A percentile compares a stretch with the other conserved stretches of the same genome.
phyloP scores from a whole-genome alignment of 2,797 vertebrate species.

The Acipenser transmontanus region DNA sequence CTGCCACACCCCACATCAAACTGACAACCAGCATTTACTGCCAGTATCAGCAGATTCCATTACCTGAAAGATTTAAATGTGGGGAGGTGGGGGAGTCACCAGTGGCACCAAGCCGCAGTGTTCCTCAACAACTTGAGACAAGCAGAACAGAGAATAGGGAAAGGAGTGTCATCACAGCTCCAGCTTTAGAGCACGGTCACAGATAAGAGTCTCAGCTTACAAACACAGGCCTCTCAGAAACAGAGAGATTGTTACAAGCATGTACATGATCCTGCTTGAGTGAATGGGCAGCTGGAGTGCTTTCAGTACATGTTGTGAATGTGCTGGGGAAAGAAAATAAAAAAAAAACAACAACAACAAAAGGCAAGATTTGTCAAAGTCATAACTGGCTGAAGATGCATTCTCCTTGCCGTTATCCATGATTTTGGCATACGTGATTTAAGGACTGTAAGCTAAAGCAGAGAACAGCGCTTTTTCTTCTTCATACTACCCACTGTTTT shows the following conservation, averaged over 20 bases:
- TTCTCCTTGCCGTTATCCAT: slow-evolving; percentile 13
- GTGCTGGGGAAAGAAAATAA: not conserved
- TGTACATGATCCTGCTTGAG: slow-evolving; percentile 19
- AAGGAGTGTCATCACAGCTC: slow-evolving; percentile 23
- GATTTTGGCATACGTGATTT: slow-evolving; percentile 28
- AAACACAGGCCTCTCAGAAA: slow-evolving; percentile 33
- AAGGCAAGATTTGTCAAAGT: not conserved
- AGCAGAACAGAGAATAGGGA: slow-evolving; percentile 30
- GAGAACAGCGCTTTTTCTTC: slow-evolving; percentile 26
- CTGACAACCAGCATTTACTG: slow-evolving; percentile 45
- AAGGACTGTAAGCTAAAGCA: slow-evolving; percentile 22
- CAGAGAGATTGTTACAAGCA: slow-evolving; percentile 27
- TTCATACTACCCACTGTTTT: slow-evolving; percentile 17
- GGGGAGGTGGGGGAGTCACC: slow-evolving; percentile 33
- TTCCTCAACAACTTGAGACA: slow-evolving; percentile 48
- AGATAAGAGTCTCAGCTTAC: slow-evolving; percentile 57
- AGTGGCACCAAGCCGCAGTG: slow-evolving; percentile 47
- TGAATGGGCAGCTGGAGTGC: slow-evolving; percentile 35
- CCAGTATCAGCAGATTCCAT: slow-evolving; percentile 65
- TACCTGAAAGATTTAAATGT: slow-evolving; percentile 47
- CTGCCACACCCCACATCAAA: slow-evolving; percentile 43
- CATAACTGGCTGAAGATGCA: slow-evolving; percentile 1
- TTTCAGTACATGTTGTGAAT: slow-evolving; percentile 29
- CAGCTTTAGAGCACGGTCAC: slow-evolving; percentile 42
- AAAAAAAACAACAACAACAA: slow-evolving; percentile 4